Base-by-base conservation (phyloP, 1,140 invertebrate species). In the Atopsyche davidsoni region DNA sequence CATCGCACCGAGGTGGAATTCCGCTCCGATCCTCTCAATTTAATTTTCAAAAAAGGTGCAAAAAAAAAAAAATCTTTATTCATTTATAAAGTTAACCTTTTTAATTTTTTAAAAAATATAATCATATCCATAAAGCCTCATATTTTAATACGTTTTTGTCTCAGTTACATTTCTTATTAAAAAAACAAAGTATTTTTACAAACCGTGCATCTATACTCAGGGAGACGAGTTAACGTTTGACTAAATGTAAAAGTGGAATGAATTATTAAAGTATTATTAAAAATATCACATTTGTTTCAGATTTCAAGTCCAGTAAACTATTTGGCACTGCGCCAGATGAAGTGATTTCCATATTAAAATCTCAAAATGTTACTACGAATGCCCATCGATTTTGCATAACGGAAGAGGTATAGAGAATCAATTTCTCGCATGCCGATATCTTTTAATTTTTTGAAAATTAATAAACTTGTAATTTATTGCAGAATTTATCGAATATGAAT, bases 341-440 rank as follows among this genome's bases (percentile, higher is more conserved):
- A 3, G 55, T 89, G 2, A 58, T 80, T 2, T 24, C 73, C 0
- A 70, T 78, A 45, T 64, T 92, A 22, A 58, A 64, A 17, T 73
- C 58, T 0, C 59, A 86, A 55, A 68, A 81, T 43, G 77, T 89
- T 0, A 92, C 89, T 1, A 74, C 77, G 1, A 92, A 94, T 68
- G 81, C 72, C 62, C 90, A 94, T 65, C 63, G 69, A 4, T 87
- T 69, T 60, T 92, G 89, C 59, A 70, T 90, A 11, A 82, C 85
- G 0, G 68, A 80, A 53, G 58, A 79, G 55, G 78, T 79, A 60
- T 56, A 18, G n/a, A n/a, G n/a, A n/a, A 28, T 28, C 6, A 7
- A 28, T n/a, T 7, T 7, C 25, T 7, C n/a, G n/a, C 25, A 28
- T 28, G 7, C 25, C n/a, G 25, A n/a, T 7, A 28, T 28, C 6